A percentile compares a stretch with the other conserved stretches of the same genome.
Evolutionary conservation across 2,888 invertebrate genomes (phyloP).

Genomic region (Argyresthia albistria): DNA sequence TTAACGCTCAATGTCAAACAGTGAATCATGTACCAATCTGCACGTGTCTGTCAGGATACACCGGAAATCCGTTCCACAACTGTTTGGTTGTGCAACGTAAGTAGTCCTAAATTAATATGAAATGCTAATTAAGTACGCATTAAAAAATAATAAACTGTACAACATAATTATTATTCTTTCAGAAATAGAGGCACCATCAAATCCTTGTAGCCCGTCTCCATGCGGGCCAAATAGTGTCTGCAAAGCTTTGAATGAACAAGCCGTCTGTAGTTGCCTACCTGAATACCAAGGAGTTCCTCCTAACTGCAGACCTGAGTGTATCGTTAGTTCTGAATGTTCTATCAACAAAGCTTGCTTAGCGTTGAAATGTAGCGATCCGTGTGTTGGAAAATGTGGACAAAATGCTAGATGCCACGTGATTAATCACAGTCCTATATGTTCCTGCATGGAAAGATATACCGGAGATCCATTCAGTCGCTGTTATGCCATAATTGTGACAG

Average conservation of each 20-base stretch:
- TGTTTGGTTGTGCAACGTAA: constrained; percentile 43
- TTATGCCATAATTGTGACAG: constrained; percentile 32
- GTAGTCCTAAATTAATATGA: constrained; percentile 11
- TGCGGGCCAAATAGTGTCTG: constrained; percentile 90
- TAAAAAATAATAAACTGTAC: not conserved
- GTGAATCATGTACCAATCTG: constrained; percentile 82
- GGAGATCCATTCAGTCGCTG: constrained; percentile 79
- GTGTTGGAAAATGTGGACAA: constrained; percentile 80
- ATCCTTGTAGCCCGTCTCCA: constrained; percentile 84
- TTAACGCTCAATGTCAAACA: constrained; percentile 80
- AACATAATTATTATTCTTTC: constrained; percentile 16
- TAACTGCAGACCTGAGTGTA: constrained; percentile 81
- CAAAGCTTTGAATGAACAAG: constrained; percentile 78
- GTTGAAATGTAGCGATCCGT: constrained; percentile 81
- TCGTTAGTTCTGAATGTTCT: constrained; percentile 80
- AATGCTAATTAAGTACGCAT: not conserved
- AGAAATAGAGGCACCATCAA: constrained; percentile 36
- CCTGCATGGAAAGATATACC: constrained; percentile 72
- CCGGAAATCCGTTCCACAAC: constrained; percentile 73
- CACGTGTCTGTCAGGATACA: constrained; percentile 75
- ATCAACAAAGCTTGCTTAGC: constrained; percentile 77
- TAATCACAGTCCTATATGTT: constrained; percentile 81
- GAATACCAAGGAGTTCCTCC: constrained; percentile 78
- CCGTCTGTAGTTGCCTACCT: constrained; percentile 79
- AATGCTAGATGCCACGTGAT: constrained; percentile 81